These are phyloP conservation scores for Corydoras maculifer DNA, from an alignment of 2,113 vertebrate species.

Conservation along the genomic window DNA sequence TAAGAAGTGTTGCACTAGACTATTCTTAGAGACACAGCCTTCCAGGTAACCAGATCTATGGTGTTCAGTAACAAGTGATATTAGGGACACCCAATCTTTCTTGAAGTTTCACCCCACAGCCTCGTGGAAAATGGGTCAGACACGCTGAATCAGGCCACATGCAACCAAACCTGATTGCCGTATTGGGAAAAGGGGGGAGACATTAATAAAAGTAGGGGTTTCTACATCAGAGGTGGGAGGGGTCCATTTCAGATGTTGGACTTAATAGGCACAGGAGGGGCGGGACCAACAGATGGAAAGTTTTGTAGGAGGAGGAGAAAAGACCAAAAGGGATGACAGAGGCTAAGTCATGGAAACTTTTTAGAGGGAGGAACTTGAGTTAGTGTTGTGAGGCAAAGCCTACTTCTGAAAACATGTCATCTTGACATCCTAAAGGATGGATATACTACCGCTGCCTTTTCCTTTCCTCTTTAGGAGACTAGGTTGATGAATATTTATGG, in stretches of 20 bases:
- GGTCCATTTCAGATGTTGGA: no score
- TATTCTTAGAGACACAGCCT: constrained; percentile 25
- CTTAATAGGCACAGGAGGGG: no score
- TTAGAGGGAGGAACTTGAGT: not conserved
- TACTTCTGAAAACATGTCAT: not conserved
- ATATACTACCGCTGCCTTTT: constrained; percentile 1
- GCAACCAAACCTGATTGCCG: no score
- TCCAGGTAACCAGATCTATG: constrained; percentile 27
- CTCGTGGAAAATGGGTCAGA: not conserved
- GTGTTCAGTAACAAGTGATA: constrained; percentile 22
- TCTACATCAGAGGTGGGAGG: no score
- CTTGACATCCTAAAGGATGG: not conserved
- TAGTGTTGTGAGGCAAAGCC: not conserved
- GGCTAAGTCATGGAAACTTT: constrained; percentile 34
- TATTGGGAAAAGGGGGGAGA: no score
- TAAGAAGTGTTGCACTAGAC: not conserved
- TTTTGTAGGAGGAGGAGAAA: constrained; percentile 26
- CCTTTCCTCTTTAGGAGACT: constrained; percentile 24
- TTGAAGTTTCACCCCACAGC: constrained; percentile 15
- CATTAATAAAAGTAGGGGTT: no score
- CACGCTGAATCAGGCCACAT: not conserved
- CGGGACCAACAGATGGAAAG: constrained; percentile 17
- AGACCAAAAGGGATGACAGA: constrained; percentile 29
- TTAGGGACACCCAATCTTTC: constrained; percentile 13
- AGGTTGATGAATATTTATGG: not conserved